A percentile compares a stretch with the other conserved stretches of the same genome.
phyloP scores from a whole-genome alignment of 2,888 invertebrate genomes.

The Leptarthrus brevirostris region DNA sequence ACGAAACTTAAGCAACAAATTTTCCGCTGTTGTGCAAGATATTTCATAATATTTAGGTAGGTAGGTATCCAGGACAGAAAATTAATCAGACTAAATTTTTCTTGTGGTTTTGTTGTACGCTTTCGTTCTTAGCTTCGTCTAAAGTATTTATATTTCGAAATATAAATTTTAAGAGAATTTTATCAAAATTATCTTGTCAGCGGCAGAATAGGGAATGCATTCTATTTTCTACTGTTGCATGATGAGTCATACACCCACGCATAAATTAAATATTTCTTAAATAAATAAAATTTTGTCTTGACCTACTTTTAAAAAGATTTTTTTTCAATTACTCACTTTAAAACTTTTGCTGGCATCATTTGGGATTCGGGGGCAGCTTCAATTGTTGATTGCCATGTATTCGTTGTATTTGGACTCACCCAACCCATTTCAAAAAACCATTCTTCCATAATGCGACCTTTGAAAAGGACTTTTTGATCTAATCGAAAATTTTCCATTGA shows the following conservation, averaged over 20 bases:
- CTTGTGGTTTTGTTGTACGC: too few relatives aligned
- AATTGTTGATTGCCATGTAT: conserved; percentile 99
- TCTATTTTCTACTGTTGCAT: too few relatives aligned
- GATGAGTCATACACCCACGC: neutral
- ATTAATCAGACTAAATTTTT: too few relatives aligned
- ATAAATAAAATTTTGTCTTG: neutral
- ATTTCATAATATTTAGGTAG: too few relatives aligned
- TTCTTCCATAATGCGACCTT: conserved; percentile 93
- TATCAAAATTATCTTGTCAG: too few relatives aligned
- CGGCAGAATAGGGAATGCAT: too few relatives aligned
- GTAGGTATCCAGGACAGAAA: too few relatives aligned
- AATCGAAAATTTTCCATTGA: conserved; percentile 95
- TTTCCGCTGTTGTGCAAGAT: too few relatives aligned
- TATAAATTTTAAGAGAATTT: too few relatives aligned
- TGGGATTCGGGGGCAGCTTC: conserved; percentile 99
- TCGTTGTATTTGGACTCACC: conserved; percentile 97
- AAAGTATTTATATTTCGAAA: too few relatives aligned
- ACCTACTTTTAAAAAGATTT: neutral
- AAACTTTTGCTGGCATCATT: conserved; percentile 99
- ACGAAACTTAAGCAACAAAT: too few relatives aligned
- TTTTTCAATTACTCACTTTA: conserved; percentile 76
- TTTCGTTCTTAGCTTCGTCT: too few relatives aligned
- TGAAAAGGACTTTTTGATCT: conserved; percentile 85
- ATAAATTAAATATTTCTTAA: neutral
- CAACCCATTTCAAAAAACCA: conserved; percentile 99